A percentile compares a stretch with the other conserved stretches of the same genome.
Evolutionary conservation across 2,113 vertebrate species (phyloP).

Genomic region (Ochotona princeps): DNA sequence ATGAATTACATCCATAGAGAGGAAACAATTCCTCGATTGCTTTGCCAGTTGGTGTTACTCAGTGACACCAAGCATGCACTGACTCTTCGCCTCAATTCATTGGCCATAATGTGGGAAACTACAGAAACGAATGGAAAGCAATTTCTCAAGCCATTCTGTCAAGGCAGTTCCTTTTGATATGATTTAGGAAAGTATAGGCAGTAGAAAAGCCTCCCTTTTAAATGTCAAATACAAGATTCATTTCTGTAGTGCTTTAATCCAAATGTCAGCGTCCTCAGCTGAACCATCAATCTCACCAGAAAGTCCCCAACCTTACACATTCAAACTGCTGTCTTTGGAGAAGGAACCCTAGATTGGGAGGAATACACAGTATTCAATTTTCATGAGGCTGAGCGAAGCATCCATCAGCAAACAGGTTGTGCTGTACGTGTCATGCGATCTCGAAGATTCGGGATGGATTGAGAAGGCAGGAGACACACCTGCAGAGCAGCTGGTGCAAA

Average conservation of each 20-base stretch:
- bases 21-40: conserved; percentile 68
- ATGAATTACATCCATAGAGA: conserved; percentile 48
- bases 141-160: conserved; percentile 83
- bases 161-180: conserved; percentile 81
- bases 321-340: conserved; percentile 73
- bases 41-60: conserved; percentile 47
- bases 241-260: conserved; percentile 85
- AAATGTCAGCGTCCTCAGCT: conserved; percentile 85
- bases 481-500: not conserved
- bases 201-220: conserved; percentile 86
- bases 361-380: conserved; percentile 32
- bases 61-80: conserved; percentile 73
- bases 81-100: conserved; percentile 78
- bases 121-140: conserved; percentile 79
- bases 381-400: not conserved
- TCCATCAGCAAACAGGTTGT: not conserved
- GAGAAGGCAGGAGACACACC: too few relatives aligned
- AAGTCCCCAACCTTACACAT: conserved; percentile 76
- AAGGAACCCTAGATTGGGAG: conserved; percentile 33
- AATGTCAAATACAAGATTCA: conserved; percentile 89
- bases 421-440: not conserved
- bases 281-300: conserved; percentile 83
- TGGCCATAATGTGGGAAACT: conserved; percentile 80
- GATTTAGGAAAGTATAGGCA: conserved; percentile 85
- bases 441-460: rapidly evolving